phyloP scores from a whole-genome alignment of 2,888 invertebrate genomes.

The Aricia artaxerxes region DNA sequence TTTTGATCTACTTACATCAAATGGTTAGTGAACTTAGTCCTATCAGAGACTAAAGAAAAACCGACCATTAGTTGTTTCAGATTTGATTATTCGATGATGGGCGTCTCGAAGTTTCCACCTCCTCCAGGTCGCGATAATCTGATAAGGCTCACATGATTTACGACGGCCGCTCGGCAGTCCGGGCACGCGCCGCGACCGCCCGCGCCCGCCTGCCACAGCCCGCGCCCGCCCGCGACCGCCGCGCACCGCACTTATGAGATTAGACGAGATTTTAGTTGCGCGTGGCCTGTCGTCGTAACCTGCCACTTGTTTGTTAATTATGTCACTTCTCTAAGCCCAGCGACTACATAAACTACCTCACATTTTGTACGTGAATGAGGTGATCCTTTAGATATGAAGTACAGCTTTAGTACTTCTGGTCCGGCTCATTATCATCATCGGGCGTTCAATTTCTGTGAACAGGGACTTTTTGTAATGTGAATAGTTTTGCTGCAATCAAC shows the following conservation, averaged over 20 bases:
- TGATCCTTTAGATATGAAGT: neutral
- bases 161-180: neutral
- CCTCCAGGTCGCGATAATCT: neutral
- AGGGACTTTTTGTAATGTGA: too few species aligned
- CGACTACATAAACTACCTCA: neutral
- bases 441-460: neutral
- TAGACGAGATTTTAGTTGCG: constrained; percentile 8
- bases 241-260: constrained; percentile 6
- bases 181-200: neutral
- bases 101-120: neutral
- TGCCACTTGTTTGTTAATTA: constrained; percentile 5
- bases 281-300: neutral
- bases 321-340: neutral
- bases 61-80: neutral
- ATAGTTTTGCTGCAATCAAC: too few species aligned
- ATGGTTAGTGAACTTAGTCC: too few species aligned
- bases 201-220: neutral
- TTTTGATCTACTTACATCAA: too few species aligned
- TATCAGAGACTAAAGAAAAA: neutral
- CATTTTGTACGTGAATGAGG: neutral
- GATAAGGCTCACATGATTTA: constrained; percentile 17
- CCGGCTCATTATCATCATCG: neutral
- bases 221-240: neutral
- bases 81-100: neutral
- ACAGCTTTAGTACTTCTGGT: neutral